phyloP scores from a whole-genome alignment of 2,888 invertebrate genomes.

The Drosophila birchii region DNA sequence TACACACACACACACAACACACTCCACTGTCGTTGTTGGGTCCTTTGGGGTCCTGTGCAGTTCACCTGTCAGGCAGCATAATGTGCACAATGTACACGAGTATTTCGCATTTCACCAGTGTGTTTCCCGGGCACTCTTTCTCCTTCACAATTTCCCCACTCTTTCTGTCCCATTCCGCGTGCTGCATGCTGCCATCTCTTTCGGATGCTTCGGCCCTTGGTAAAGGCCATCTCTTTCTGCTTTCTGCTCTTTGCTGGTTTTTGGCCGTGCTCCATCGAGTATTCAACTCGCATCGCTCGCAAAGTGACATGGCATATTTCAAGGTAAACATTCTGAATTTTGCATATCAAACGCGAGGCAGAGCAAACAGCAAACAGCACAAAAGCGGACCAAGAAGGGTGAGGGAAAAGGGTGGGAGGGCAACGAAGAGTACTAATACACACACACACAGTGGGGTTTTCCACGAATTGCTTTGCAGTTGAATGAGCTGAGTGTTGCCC shows the following conservation, averaged over 20 bases:
- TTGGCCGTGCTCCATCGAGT: slow-evolving; percentile 37
- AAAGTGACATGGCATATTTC: slow-evolving; percentile 75
- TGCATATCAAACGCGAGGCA: slow-evolving; percentile 57
- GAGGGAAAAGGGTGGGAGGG: neutral
- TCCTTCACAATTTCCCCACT: neutral
- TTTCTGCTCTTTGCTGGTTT: neutral
- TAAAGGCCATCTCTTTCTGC: neutral
- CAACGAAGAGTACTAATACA: neutral
- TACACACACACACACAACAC: neutral
- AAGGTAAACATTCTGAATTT: slow-evolving; percentile 70
- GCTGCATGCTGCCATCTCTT: slow-evolving; percentile 3
- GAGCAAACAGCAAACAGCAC: slow-evolving; percentile 39
- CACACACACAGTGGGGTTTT: slow-evolving; percentile 40
- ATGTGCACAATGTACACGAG: slow-evolving; percentile 44
- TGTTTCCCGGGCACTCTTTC: neutral
- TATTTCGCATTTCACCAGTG: slow-evolving; percentile 37
- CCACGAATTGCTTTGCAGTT: slow-evolving; percentile 55
- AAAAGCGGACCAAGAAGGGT: slow-evolving; percentile 20
- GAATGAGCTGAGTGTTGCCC: slow-evolving; percentile 39
- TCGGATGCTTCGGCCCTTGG: neutral
- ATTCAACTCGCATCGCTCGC: slow-evolving; percentile 46
- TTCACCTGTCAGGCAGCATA: slow-evolving; percentile 47
- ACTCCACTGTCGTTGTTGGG: neutral
- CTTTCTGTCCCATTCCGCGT: no score
- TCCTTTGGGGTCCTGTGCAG: slow-evolving; percentile 19